Conservation (phyloP, 2,113 vertebrate genomes). For the Notarius lentiginosus region DNA sequence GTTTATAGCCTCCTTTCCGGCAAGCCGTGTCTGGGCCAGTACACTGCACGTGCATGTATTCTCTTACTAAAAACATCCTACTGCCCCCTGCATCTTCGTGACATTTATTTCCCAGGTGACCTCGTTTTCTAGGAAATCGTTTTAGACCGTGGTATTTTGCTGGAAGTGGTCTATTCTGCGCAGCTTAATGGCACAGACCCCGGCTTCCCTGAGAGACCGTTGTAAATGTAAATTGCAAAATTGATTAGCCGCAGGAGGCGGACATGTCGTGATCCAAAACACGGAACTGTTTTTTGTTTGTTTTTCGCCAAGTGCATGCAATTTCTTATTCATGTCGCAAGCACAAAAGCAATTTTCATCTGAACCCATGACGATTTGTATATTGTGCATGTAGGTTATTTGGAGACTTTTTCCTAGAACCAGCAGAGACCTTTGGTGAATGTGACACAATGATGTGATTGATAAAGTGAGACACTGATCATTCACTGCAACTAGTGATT, state of each 20-base stretch:
- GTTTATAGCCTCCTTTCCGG: neutral
- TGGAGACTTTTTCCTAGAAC: neutral
- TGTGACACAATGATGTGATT: neutral
- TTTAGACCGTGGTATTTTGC: conserved; percentile 11
- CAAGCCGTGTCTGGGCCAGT: neutral
- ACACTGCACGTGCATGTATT: conserved; percentile 1
- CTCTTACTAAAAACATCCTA: conserved; percentile 9
- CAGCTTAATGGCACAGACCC: conserved; percentile 28
- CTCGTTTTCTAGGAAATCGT: conserved; percentile 35
- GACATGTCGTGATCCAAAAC: conserved; percentile 18
- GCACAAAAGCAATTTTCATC: neutral
- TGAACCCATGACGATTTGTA: neutral
- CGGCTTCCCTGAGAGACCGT: neutral
- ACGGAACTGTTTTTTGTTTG: neutral
- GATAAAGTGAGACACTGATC: neutral
- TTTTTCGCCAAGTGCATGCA: neutral
- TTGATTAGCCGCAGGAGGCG: neutral
- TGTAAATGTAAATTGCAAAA: conserved; percentile 23
- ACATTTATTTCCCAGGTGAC: conserved; percentile 44
- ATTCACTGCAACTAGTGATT: neutral
- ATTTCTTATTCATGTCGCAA: neutral
- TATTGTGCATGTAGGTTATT: neutral
- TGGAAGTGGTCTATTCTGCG: neutral
- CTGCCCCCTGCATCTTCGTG: neutral
- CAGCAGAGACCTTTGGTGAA: neutral